A percentile compares a stretch with the other conserved stretches of the same genome.
These are phyloP conservation scores for Tetraneura akinire DNA, from an alignment of 1,140 invertebrate species.

Conservation along the genomic window DNA sequence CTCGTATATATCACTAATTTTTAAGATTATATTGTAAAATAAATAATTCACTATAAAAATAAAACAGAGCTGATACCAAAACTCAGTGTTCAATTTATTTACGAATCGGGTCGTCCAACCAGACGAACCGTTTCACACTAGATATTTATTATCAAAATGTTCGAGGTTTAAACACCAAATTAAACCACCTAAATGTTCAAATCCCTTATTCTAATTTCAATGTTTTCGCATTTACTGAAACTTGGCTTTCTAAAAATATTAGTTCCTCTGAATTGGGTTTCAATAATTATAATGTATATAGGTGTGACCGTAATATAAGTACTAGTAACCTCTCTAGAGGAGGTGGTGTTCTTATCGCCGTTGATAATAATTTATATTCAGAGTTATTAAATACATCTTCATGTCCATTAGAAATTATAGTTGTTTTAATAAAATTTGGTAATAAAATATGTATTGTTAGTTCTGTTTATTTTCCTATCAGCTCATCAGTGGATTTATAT, in stretches of 20 bases:
- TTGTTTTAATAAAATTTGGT: conserved; percentile 2
- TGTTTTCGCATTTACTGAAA: not conserved
- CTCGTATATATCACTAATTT: not conserved
- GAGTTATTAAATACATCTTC: too few species aligned
- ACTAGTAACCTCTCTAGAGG: not conserved
- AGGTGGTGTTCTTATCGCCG: not conserved
- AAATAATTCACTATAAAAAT: too few species aligned
- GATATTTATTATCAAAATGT: too few species aligned
- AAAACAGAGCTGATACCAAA: too few species aligned
- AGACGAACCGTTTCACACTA: too few species aligned
- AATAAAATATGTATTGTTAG: conserved; percentile 2
- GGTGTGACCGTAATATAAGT: not conserved
- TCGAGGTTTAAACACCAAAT: too few species aligned
- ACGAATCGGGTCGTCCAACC: too few species aligned
- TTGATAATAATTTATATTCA: not conserved
- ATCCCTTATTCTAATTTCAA: not conserved
- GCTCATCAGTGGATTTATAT: conserved; percentile 2
- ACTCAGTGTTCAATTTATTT: too few species aligned
- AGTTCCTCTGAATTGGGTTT: not conserved
- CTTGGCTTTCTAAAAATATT: not conserved
- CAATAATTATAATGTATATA: not conserved
- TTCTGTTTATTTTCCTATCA: not conserved
- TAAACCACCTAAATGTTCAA: not conserved
- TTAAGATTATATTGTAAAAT: not conserved
- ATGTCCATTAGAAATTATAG: not conserved